A percentile compares a stretch with the other conserved stretches of the same genome.
phyloP scores from a whole-genome alignment of 2,797 vertebrate species.

The Glossophaga mutica region DNA sequence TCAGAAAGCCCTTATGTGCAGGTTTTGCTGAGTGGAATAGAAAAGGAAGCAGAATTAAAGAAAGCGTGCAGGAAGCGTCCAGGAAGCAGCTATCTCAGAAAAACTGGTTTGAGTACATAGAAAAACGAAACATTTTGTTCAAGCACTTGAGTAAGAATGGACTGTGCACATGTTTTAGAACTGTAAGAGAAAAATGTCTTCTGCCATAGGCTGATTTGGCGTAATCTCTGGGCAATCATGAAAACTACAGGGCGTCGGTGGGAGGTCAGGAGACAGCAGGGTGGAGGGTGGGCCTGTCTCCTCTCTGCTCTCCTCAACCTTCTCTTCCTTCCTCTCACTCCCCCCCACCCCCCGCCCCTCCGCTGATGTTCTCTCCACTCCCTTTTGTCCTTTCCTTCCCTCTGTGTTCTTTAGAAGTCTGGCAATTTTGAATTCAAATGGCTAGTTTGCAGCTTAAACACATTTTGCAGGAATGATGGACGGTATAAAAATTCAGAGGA shows the following conservation, averaged over 20 bases:
- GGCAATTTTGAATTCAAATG: neutral
- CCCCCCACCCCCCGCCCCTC: fast-evolving
- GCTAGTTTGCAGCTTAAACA: neutral
- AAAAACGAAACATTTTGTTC: neutral
- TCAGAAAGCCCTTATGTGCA: neutral
- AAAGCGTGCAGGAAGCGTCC: neutral
- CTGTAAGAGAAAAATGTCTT: neutral
- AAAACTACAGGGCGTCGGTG: neutral
- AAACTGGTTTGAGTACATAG: neutral
- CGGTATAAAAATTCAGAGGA: neutral
- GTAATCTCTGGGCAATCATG: neutral
- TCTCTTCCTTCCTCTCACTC: neutral
- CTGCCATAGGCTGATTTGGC: neutral
- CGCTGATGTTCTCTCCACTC: neutral
- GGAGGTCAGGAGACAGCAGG: neutral
- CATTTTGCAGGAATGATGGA: neutral
- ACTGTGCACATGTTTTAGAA: neutral
- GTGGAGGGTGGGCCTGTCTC: neutral
- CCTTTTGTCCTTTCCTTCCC: neutral
- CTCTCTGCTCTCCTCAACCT: neutral
- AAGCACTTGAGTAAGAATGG: neutral
- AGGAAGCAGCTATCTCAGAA: neutral
- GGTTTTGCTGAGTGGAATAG: neutral
- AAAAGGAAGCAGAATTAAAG: neutral
- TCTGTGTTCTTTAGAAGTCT: neutral